Conservation (phyloP, 2,113 vertebrate species). For the Zapus hudsonius region DNA sequence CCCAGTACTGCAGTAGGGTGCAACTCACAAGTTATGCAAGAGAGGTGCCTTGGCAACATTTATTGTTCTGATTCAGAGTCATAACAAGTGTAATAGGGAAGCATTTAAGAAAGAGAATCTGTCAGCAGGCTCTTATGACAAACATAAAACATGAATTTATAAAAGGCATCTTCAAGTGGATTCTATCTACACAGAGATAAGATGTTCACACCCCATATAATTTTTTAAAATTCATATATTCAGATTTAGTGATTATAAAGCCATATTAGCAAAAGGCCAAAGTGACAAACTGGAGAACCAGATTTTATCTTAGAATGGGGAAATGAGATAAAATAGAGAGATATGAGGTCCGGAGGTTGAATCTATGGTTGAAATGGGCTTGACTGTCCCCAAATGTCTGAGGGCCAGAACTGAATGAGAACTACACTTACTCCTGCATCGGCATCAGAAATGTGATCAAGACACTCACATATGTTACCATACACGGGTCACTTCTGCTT, state of each 20-base stretch:
- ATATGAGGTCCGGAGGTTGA: not conserved
- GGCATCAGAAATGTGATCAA: not conserved
- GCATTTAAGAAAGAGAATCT: conserved; percentile 54
- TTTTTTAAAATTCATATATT: conserved; percentile 64
- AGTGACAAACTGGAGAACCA: conserved; percentile 3
- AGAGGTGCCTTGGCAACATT: not conserved
- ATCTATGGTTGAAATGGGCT: not conserved
- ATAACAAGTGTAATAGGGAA: not conserved
- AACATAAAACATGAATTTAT: conserved; percentile 56
- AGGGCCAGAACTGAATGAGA: not conserved
- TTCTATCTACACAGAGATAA: conserved; percentile 56
- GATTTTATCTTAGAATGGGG: conserved; percentile 43
- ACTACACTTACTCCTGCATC: not conserved
- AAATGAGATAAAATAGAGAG: not conserved
- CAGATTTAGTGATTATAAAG: conserved; percentile 51
- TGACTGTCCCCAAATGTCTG: not conserved
- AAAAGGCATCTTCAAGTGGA: conserved; percentile 51
- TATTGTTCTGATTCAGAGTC: conserved; percentile 18
- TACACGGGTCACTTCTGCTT: not conserved
- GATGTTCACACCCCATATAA: conserved; percentile 61
- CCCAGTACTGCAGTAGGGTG: not conserved
- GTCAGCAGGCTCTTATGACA: conserved; percentile 45
- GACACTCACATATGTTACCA: not conserved
- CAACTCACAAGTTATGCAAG: not conserved
- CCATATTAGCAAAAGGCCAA: conserved; percentile 19